Base-by-base conservation (phyloP, 2,113 vertebrate species). In the Glareola pratincola region DNA sequence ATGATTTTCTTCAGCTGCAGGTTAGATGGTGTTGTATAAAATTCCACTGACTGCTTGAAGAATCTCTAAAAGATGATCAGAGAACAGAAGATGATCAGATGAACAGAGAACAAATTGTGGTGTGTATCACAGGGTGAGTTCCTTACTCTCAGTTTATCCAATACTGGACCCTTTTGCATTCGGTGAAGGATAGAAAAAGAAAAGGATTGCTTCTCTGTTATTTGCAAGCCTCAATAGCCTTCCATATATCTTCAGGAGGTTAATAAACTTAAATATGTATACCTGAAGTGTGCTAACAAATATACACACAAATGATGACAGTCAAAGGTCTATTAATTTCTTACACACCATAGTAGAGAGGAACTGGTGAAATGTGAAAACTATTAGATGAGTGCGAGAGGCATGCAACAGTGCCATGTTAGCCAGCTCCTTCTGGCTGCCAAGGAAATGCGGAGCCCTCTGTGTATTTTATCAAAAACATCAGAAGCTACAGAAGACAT, bases 401-500 rank as follows among this genome's bases (percentile, higher is more conserved):
- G n/a, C 19, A 17, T 19, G 29, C 50, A 53, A 10, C 24, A 54
- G 76, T 29, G 39, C 66, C 7, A 0, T 14, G 21, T 23, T 48
- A 91, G 41, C 57, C 43, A 56, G 17, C 27, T 73, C 53, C 53
- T 85, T 43, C 71, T 86, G 72, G 4, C 48, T 88, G 26, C 71
- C 23, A 72, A 43, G 47, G 57, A 32, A 59, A 62, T 36, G 15
- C 0, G 0, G 73, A 82, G 11, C 47, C 41, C 17, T 82, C 41
- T 14, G 59, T n/a, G n/a, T 50, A 8, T 71, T 88, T 71, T 10
- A 63, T 32, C 41, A 77, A 45, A 60, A 62, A 1, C 9, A 63
- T 22, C 51, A 87, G 68, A 87, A 68, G 22, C 39, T 39, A 48
- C 0, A 0, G 37, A 63, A 76, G 22, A 10, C 5, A 2, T 57